These are phyloP conservation scores for Atractosteus spatula DNA, from an alignment of 2,113 vertebrate species.

Conservation along the genomic window DNA sequence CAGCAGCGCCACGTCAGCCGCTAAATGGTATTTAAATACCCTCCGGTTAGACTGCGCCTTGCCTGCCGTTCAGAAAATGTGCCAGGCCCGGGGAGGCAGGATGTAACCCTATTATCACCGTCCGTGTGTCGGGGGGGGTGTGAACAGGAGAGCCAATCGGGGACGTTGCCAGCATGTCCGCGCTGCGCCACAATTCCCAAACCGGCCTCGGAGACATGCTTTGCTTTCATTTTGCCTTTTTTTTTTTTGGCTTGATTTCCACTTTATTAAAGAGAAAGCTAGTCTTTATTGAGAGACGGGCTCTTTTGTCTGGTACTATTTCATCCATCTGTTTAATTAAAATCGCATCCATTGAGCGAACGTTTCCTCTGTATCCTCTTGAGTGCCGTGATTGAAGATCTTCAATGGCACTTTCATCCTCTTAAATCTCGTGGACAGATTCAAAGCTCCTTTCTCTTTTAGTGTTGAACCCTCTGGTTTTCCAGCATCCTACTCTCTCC, in stretches of 20 bases:
- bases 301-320: conserved; percentile 10
- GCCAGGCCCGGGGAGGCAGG: too few species aligned
- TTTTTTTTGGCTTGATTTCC: neutral
- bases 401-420: conserved; percentile 27
- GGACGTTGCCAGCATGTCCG: too few species aligned
- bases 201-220: too few species aligned
- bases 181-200: too few species aligned
- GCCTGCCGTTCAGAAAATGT: too few species aligned
- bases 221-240: neutral
- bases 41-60: too few species aligned
- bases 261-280: neutral
- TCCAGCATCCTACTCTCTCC: neutral
- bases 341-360: conserved; percentile 8
- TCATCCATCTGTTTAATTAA: conserved; percentile 15
- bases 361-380: neutral
- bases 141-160: too few species aligned
- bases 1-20: too few species aligned
- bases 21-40: too few species aligned
- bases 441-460: conserved; percentile 28
- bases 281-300: neutral
- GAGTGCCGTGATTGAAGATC: conserved; percentile 26
- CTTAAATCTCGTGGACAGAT: conserved; percentile 22
- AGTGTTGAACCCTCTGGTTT: conserved; percentile 14
- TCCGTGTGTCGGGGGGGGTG: too few species aligned
- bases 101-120: too few species aligned